Base-by-base conservation (phyloP, 2,113 vertebrate species). In the Phalacrocorax pelagicus region DNA sequence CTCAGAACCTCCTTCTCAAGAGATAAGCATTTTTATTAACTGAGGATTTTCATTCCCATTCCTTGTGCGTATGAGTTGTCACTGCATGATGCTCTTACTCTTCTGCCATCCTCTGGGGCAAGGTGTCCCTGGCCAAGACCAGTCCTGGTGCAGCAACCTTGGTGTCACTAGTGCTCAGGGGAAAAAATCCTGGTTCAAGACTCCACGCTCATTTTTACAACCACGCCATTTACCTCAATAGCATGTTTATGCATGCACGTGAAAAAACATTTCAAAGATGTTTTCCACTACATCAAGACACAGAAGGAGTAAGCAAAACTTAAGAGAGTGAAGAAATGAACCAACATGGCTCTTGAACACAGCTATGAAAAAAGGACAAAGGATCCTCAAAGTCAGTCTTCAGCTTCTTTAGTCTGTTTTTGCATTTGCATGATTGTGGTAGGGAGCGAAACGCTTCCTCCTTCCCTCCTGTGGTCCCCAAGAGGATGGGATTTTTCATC, bases 201-300 rank as follows among this genome's bases (percentile, higher is more conserved):
- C 30, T 58, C n/a, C n/a, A 69, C 65, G 75, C 7, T 78, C 42
- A 42, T 32, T 81, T 71, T 46, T 81, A 55, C 29, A 36, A 29
- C 44, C 32, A 27, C 10, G 6, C 11, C 27, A 13, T 55, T 63
- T 61, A 80, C 22, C 51, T 71, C 44, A 81, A 54, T 11, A 42
- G 59, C 8, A 21, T 3, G 4, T 12, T 46, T 10, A 51, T 0
- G 0, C 3, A 12, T 10, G 12, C 16, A 29, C 1, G 5, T 67
- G 46, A 20, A 90, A 86, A 47, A 63, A 10, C 34, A 69, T 63
- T 78, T 63, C 63, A 54, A 69, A 88, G 13, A 26, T 38, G 19
- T 69, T 87, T 90, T 74, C 38, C 61, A 34, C 59, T 73, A 44
- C 32, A 47, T 30, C 32, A 21, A 83, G 66, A 65, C 36, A n/a